These are phyloP conservation scores for Rhinatrema bivittatum DNA, from an alignment of 2,797 vertebrate species.

Conservation along the genomic window DNA sequence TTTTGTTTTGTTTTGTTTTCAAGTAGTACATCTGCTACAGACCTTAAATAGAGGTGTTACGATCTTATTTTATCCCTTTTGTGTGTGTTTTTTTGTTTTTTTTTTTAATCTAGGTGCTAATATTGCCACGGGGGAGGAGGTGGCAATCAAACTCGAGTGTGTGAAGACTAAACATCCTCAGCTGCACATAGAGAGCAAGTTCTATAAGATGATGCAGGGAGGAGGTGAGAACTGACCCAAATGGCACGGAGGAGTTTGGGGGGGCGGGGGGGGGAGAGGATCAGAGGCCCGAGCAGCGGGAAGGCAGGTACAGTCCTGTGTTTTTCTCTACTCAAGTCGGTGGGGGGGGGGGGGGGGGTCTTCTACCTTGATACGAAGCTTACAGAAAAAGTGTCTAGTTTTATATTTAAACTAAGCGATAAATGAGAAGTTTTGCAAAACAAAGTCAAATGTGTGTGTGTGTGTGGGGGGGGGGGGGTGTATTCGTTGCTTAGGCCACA, in stretches of 20 bases:
- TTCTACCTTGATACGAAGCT: no score
- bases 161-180: constrained; percentile 97
- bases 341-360: background rate
- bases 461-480: no score
- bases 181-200: constrained; percentile 96
- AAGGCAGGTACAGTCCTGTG: no score
- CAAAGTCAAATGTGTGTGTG: background rate
- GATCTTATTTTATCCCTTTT: no score
- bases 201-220: constrained; percentile 98
- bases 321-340: no score
- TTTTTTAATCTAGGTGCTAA: constrained; percentile 75
- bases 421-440: constrained; percentile 7
- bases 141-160: constrained; percentile 94
- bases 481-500: background rate
- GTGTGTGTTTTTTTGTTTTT: background rate
- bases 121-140: constrained; percentile 91
- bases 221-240: constrained; percentile 66
- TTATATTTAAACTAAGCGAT: no score
- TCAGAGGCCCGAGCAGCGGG: no score
- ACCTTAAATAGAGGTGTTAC: no score
- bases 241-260: background rate
- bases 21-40: no score
- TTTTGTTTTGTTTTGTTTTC: no score
- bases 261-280: background rate
- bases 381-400: no score